These are phyloP conservation scores for Chelidonichthys spinosus DNA, from an alignment of 2,797 vertebrate genomes.

Conservation along the genomic window DNA sequence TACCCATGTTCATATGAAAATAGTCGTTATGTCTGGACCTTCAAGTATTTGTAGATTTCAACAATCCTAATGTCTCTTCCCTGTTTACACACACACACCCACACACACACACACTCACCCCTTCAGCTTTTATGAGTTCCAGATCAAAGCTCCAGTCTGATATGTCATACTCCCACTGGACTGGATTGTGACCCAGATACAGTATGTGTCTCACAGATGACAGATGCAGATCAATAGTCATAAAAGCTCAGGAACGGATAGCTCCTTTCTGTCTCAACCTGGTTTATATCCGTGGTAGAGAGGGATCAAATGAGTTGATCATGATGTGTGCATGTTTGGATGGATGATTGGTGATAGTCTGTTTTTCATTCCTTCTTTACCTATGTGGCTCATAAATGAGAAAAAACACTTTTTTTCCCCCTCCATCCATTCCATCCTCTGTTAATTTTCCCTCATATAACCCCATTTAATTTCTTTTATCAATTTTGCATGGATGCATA, in stretches of 20 bases:
- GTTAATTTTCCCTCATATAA: constrained; percentile 17
- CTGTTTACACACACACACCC: background rate
- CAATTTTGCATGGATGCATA: constrained; percentile 29
- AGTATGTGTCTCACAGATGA: constrained; percentile 34
- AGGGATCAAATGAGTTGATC: constrained; percentile 21
- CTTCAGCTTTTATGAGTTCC: constrained; percentile 13
- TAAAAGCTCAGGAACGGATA: constrained; percentile 42
- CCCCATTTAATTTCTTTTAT: constrained; percentile 8
- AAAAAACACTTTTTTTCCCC: constrained; percentile 3
- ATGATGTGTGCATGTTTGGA: constrained; percentile 3
- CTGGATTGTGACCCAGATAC: constrained; percentile 62
- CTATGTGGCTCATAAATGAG: background rate
- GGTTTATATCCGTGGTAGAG: constrained; percentile 27
- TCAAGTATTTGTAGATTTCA: constrained; percentile 10
- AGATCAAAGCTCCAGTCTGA: constrained; percentile 18
- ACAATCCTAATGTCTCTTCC: background rate
- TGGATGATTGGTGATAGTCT: background rate
- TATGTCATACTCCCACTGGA: constrained; percentile 35
- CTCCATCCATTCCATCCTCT: background rate
- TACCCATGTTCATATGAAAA: constrained; percentile 4
- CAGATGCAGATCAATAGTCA: constrained; percentile 55
- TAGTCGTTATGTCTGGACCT: background rate
- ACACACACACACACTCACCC: background rate
- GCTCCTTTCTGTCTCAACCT: constrained; percentile 19
- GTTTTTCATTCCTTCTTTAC: background rate